Base-by-base conservation (phyloP, 2,888 invertebrate genomes). In the Drosophila paramelanica region DNA sequence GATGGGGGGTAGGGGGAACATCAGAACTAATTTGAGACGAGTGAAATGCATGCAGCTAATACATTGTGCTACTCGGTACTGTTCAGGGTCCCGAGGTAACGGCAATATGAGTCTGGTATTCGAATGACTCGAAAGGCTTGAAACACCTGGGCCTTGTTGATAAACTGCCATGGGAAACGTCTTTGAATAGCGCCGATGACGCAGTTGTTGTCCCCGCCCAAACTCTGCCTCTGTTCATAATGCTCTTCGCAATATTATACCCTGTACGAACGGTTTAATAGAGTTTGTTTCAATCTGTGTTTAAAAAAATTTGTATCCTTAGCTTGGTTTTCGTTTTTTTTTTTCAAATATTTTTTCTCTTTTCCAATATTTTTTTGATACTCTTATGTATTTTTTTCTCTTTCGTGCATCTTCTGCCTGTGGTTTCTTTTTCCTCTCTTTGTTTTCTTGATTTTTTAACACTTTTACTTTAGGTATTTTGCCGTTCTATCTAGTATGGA, bases 121-220 rank as follows among this genome's bases (percentile, higher is more conserved):
- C 20, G 41, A 45, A 60, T 25, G 27, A 10, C 36, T 36, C 36
- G 36, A 36, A 8, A 3, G 45, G 47, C 60, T 52, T 25, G 41
- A 23, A 87, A 80, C 83, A 83, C 84, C 89, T 89, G 83, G 65
- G 67, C 51, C 67, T 67, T 66, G 68, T 75, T 83, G 83, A 83
- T 83, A 83, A 83, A 88, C 56, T 70, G 77, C 69, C 67, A 53
- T 61, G 60, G 68, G 31, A 49, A 65, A 55, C 55, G 73, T 68
- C 88, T 70, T 66, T 62, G 61, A 38, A 60, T 68, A 58, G 52
- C 23, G 55, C 59, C 58, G 59, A 84, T 81, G 89, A 81, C 89
- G 81, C 56, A 58, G 81, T 59, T 67, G 58, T 67, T 68, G 53
- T 17, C 36, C 23, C 25, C 38, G 20, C 8, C 11, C 13, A 39